Evolutionary conservation across 1,140 invertebrate genomes (phyloP).

Genomic region (Himalopsyche phryganea): DNA sequence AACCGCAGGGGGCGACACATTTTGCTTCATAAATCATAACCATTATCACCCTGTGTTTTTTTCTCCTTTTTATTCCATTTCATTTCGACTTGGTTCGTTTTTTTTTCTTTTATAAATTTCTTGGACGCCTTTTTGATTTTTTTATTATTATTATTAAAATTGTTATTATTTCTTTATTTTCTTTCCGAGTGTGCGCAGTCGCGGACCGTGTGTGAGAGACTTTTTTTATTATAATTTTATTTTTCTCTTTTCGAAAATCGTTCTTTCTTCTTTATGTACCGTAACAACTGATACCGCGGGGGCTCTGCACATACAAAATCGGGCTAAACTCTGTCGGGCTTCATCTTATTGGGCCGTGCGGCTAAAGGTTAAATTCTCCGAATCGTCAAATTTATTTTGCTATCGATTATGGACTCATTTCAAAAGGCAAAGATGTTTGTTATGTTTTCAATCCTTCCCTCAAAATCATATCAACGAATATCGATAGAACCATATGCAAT

Average conservation of each 20-base stretch:
- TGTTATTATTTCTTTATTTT: not conserved
- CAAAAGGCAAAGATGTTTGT: too few relatives aligned
- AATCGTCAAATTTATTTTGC: too few relatives aligned
- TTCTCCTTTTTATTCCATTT: not conserved
- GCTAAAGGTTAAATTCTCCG: too few relatives aligned
- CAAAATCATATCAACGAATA: too few relatives aligned
- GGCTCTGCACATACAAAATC: not conserved
- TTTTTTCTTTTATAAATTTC: not conserved
- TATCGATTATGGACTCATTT: too few relatives aligned
- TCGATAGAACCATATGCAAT: too few relatives aligned
- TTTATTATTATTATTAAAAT: conserved; percentile 14
- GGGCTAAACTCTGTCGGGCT: too few relatives aligned
- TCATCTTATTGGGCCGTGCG: too few relatives aligned
- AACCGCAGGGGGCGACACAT: conserved; percentile 31
- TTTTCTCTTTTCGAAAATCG: conserved; percentile 7
- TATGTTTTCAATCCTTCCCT: too few relatives aligned
- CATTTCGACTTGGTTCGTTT: not conserved
- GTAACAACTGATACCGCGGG: conserved; percentile 6
- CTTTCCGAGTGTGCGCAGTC: not conserved
- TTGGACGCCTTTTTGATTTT: conserved; percentile 13
- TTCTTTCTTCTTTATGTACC: conserved; percentile 12
- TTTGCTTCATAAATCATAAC: conserved; percentile 32
- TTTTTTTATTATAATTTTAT: not conserved
- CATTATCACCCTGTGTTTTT: conserved; percentile 25
- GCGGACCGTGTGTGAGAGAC: too few relatives aligned